Evolutionary conservation across 2,113 vertebrate species (phyloP).

Genomic region (Emydocephalus ijimae): DNA sequence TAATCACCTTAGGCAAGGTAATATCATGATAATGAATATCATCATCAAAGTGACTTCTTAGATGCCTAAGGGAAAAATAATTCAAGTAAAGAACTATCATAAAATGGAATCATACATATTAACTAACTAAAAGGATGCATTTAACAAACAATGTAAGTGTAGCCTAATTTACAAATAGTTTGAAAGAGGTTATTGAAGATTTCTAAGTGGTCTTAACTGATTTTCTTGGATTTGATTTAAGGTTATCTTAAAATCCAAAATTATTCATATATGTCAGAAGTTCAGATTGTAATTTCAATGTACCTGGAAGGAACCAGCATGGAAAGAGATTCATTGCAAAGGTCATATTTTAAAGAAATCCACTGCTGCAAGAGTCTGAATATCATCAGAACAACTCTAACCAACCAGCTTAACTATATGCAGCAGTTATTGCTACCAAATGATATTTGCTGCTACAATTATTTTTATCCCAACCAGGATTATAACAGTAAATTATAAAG

Average conservation of each 20-base stretch:
- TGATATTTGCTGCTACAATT: background rate
- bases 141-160: constrained; percentile 1
- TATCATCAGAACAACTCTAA: background rate
- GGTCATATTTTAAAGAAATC: background rate
- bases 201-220: background rate
- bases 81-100: constrained; percentile 26
- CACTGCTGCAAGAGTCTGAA: background rate
- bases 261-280: background rate
- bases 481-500: background rate
- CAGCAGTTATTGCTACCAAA: background rate
- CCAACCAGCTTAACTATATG: background rate
- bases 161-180: background rate
- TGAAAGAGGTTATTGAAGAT: background rate
- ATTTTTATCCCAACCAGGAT: background rate
- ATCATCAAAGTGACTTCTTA: constrained; percentile 3
- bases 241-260: background rate
- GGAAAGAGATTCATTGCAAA: background rate
- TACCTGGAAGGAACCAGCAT: background rate
- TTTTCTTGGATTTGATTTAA: background rate
- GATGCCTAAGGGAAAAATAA: constrained; percentile 29
- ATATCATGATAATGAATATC: background rate
- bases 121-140: constrained; percentile 16
- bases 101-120: constrained; percentile 12
- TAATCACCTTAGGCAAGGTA: background rate
- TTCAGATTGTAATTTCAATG: background rate